These are phyloP conservation scores for Halictus rubicundus DNA, from an alignment of 1,140 invertebrate genomes.

Conservation along the genomic window DNA sequence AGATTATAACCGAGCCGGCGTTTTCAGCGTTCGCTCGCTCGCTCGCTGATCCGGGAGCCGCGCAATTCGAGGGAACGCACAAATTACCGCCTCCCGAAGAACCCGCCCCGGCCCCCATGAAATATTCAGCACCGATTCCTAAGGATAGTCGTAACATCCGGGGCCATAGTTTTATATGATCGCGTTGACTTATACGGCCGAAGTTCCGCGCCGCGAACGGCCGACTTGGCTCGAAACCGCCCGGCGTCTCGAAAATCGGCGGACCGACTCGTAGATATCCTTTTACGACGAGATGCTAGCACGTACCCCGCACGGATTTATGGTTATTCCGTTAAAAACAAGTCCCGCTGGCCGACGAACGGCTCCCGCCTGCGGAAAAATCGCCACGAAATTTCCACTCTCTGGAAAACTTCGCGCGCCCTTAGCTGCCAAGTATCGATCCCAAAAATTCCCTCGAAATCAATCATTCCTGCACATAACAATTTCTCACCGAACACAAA, in stretches of 20 bases:
- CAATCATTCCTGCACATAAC: too few species aligned
- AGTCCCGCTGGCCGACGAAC: not conserved
- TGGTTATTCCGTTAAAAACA: conserved; percentile 31
- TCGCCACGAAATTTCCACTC: not conserved
- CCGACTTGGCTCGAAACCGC: conserved; percentile 25
- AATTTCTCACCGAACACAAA: too few species aligned
- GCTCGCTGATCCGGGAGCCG: conserved; percentile 40
- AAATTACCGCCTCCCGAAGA: conserved; percentile 52
- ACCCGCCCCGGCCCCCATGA: conserved; percentile 46
- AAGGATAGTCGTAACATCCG: conserved; percentile 55
- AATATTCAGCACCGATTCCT: conserved; percentile 60
- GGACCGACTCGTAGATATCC: conserved; percentile 9
- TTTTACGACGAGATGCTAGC: conserved; percentile 38
- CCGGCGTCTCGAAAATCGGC: conserved; percentile 9
- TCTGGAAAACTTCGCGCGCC: not conserved
- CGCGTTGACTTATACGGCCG: conserved; percentile 39
- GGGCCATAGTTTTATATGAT: conserved; percentile 52
- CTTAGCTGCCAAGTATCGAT: too few species aligned
- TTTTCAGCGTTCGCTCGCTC: too few species aligned
- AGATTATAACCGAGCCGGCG: conserved; percentile 50
- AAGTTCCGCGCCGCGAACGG: conserved; percentile 44
- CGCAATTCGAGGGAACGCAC: conserved; percentile 59
- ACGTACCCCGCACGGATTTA: conserved; percentile 24
- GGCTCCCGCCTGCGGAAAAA: not conserved
- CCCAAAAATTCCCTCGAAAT: too few species aligned